A percentile compares a stretch with the other conserved stretches of the same genome.
Conservation (phyloP, 2,888 invertebrate species). For the Arrhopalites spinosus region DNA sequence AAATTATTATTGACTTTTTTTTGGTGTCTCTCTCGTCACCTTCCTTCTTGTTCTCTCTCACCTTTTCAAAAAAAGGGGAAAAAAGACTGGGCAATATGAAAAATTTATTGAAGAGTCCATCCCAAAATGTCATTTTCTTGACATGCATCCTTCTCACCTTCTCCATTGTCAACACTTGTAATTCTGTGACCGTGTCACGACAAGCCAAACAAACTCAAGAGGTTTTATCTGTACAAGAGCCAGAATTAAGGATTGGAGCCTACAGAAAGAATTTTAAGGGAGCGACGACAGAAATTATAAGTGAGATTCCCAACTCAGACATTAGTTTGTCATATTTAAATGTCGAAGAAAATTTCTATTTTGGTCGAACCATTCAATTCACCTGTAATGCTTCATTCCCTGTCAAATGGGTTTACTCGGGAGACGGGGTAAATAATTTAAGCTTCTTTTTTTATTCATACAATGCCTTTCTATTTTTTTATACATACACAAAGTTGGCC, state of each 20-base stretch:
- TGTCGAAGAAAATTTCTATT: conserved; percentile 36
- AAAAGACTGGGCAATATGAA: no score
- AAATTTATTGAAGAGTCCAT: no score
- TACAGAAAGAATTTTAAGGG: conserved; percentile 38
- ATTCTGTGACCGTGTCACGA: not conserved
- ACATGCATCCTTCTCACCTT: no score
- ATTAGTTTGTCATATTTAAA: conserved; percentile 23
- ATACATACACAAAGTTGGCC: not conserved
- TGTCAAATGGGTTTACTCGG: conserved; percentile 31
- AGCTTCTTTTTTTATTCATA: not conserved
- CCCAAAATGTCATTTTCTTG: no score
- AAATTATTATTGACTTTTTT: no score
- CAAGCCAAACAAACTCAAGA: not conserved
- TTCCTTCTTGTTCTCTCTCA: no score
- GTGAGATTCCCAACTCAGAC: conserved; percentile 21
- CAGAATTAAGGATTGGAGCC: conserved; percentile 32
- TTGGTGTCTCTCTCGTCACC: no score
- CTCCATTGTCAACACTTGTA: no score
- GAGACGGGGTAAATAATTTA: conserved; percentile 31
- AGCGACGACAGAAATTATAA: conserved; percentile 13
- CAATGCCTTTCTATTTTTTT: not conserved
- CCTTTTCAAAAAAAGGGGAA: no score
- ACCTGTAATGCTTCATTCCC: conserved; percentile 29
- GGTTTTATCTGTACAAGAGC: not conserved
- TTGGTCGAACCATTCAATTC: conserved; percentile 31